Base-by-base conservation (phyloP, 2,797 vertebrate genomes). In the Catamblyrhynchus diadema region DNA sequence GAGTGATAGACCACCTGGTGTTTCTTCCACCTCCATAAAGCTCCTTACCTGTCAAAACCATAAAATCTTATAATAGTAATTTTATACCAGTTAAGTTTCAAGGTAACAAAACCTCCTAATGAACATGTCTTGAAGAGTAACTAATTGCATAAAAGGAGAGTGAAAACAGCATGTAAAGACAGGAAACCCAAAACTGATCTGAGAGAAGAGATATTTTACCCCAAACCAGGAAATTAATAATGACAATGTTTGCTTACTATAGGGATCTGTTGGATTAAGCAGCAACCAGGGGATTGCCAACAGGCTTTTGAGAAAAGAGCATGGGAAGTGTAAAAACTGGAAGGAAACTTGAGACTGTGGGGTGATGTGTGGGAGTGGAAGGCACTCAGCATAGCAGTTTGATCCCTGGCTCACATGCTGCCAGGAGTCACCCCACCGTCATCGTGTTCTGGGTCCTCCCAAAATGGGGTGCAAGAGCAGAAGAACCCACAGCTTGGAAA, bases 11-110 rank as follows among this genome's bases (percentile, higher is more conserved):
- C 98, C 98, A 95, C 97, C 97, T 4, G 98, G 98, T 82, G 98
- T 98, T 97, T 99, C 98, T 94, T 99, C 98, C 97, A 99, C 97
- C 3, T 98, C 98, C 98, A 54, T 97, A 82, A 92, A 99, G 97
- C 97, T 99, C 98, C 94, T 99, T 98, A 77, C 98, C 98, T 98
- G 94, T 86, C 27, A 33, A 41, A 94, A 94, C 33, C 47, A 92
- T 39, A 70, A 64, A 69, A 90, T 16, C 5, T 61, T 42, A 8
- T 2, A 47, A 33, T 2, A 90, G 14, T 14, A 25, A 81, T 73
- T 84, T 69, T 54, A 44, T 27, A 59, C 8, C 35, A 24, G 54
- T 22, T 4, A 4, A 74, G 33, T 66, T 79, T 32, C 39, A 37
- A 80, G 39, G 39, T 37, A 79, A 61, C 47, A 79, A 61, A 86